These are phyloP conservation scores for Peucedramus taeniatus DNA, from an alignment of 2,113 vertebrate genomes.

Conservation along the genomic window DNA sequence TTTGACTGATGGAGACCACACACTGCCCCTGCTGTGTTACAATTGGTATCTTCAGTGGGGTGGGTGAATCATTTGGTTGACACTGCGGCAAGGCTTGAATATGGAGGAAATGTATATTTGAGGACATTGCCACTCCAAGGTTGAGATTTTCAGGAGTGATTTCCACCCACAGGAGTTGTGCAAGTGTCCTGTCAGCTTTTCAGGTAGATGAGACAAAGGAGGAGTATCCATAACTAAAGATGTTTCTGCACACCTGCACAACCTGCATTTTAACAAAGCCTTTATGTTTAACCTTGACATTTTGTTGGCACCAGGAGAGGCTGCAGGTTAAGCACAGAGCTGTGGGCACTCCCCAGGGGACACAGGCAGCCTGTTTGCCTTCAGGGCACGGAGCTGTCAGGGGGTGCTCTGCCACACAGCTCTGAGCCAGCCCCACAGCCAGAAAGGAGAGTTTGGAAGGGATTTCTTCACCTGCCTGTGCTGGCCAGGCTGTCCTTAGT, in stretches of 20 bases:
- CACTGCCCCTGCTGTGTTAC: not conserved
- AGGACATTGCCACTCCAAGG: not conserved
- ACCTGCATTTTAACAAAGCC: not conserved
- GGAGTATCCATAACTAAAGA: not conserved
- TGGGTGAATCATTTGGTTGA: not conserved
- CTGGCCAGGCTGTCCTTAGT: not conserved
- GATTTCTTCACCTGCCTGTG: rapidly evolving
- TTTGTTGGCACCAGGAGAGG: not conserved
- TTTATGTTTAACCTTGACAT: not conserved
- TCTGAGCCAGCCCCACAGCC: not conserved
- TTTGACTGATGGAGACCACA: not conserved
- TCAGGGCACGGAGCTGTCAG: rapidly evolving
- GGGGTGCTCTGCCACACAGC: not conserved
- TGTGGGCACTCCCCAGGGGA: rapidly evolving
- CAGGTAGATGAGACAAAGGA: not conserved
- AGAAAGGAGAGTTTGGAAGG: not conserved
- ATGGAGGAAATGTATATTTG: not conserved
- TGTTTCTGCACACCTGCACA: not conserved
- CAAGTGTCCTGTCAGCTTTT: not conserved
- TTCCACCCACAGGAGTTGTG: not conserved
- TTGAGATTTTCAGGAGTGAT: not conserved
- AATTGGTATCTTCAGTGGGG: not conserved
- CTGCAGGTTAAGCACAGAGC: rapidly evolving
- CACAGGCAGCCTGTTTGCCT: not conserved
- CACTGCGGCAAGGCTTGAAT: not conserved